These are phyloP conservation scores for Platanista minor DNA, from an alignment of 2,113 vertebrate genomes.

Conservation along the genomic window DNA sequence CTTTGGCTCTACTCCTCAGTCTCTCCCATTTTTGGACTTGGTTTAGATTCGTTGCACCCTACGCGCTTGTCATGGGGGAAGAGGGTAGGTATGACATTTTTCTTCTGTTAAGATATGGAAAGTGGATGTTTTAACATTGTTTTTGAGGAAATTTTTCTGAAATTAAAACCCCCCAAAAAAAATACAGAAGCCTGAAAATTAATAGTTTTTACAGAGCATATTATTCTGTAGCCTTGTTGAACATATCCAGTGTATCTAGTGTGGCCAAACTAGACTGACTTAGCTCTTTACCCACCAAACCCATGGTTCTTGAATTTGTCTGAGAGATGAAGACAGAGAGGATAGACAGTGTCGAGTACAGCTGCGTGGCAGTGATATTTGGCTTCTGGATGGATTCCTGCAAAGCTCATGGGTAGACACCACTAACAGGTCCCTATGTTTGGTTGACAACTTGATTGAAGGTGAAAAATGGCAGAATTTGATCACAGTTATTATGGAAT, in stretches of 20 bases:
- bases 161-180: neutral
- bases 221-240: neutral
- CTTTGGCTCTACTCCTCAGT: neutral
- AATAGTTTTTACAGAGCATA: neutral
- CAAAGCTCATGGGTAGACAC: neutral
- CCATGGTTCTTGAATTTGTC: neutral
- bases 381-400: neutral
- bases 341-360: neutral
- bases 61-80: neutral
- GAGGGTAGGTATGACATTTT: neutral
- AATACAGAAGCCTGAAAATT: neutral
- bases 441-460: neutral
- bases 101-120: neutral
- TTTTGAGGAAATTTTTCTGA: neutral
- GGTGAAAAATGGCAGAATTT: neutral
- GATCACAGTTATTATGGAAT: neutral
- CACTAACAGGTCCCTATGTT: neutral
- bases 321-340: neutral
- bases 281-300: neutral
- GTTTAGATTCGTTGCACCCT: neutral
- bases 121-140: neutral
- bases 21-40: neutral
- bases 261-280: neutral
- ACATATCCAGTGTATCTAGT: neutral
- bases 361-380: neutral